Percentiles rank a stretch among this genome's conserved stretches.
phyloP scores from a whole-genome alignment of 2,888 invertebrate species.

The Volucella zonaria region DNA sequence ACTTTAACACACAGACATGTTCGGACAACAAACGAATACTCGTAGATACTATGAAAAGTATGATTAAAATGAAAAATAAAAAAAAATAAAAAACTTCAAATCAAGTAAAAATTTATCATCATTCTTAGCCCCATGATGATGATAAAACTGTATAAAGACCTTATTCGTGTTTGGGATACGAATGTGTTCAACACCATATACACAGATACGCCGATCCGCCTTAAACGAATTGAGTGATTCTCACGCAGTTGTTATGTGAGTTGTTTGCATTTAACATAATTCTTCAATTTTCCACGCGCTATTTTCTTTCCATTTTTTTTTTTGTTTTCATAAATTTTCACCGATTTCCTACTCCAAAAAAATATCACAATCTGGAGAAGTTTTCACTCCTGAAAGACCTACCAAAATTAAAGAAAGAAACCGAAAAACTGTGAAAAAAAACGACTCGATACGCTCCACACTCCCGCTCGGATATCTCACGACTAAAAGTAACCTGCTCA shows the following conservation, averaged over 20 bases:
- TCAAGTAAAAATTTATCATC: slow-evolving; percentile 66
- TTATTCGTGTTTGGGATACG: slow-evolving; percentile 56
- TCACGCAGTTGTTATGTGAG: slow-evolving; percentile 40
- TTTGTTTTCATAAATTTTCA: too few relatives aligned
- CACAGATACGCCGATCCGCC: slow-evolving; percentile 29
- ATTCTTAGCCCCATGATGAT: slow-evolving; percentile 53
- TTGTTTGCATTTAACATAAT: too few relatives aligned
- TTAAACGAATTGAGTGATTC: slow-evolving; percentile 38
- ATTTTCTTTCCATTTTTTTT: too few relatives aligned
- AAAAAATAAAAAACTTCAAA: slow-evolving; percentile 42
- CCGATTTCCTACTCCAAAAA: too few relatives aligned
- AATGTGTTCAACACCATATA: slow-evolving; percentile 40
- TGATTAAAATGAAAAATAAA: neutral
- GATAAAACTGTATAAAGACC: slow-evolving; percentile 70
- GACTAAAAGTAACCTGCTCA: slow-evolving; percentile 39
- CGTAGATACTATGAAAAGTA: neutral
- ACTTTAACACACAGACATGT: slow-evolving; percentile 47
- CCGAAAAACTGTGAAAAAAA: slow-evolving; percentile 18
- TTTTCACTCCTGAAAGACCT: neutral
- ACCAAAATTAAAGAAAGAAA: slow-evolving; percentile 3
- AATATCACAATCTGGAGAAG: neutral
- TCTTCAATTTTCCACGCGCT: too few relatives aligned
- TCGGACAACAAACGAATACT: neutral
- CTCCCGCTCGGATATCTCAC: slow-evolving; percentile 57
- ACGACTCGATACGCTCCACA: slow-evolving; percentile 44